Conservation (phyloP, 2,888 invertebrate species). For the Rhamnusium bicolor region DNA sequence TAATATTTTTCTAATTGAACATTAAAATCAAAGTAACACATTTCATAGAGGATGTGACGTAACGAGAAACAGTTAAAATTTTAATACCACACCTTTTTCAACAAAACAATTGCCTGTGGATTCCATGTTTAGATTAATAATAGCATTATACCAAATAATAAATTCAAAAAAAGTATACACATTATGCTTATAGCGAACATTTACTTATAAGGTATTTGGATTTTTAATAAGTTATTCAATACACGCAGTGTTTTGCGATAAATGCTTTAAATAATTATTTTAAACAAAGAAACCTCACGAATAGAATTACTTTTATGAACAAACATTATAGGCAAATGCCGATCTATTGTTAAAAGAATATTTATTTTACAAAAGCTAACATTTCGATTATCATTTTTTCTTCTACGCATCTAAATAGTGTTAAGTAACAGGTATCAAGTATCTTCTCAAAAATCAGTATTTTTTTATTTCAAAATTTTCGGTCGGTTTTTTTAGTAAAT, state of each 20-base stretch:
- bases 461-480: no score
- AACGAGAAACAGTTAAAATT: conserved; percentile 56
- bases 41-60: conserved; percentile 55
- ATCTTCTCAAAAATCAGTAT: no score
- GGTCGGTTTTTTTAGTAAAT: no score
- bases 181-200: conserved; percentile 41
- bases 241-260: conserved; percentile 39
- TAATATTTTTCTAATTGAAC: conserved; percentile 38
- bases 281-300: background rate
- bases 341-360: no score
- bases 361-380: no score
- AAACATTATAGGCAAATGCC: no score
- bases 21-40: conserved; percentile 24
- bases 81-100: conserved; percentile 60
- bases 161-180: conserved; percentile 52
- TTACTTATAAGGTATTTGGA: conserved; percentile 47
- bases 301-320: no score
- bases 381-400: no score
- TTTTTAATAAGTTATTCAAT: conserved; percentile 45
- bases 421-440: no score
- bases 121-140: conserved; percentile 62
- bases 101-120: conserved; percentile 59
- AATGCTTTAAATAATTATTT: conserved; percentile 36
- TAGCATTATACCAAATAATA: conserved; percentile 52
- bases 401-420: no score